Evolutionary conservation across 2,113 vertebrate genomes (phyloP).

Genomic region (Muntiacus muntjak): DNA sequence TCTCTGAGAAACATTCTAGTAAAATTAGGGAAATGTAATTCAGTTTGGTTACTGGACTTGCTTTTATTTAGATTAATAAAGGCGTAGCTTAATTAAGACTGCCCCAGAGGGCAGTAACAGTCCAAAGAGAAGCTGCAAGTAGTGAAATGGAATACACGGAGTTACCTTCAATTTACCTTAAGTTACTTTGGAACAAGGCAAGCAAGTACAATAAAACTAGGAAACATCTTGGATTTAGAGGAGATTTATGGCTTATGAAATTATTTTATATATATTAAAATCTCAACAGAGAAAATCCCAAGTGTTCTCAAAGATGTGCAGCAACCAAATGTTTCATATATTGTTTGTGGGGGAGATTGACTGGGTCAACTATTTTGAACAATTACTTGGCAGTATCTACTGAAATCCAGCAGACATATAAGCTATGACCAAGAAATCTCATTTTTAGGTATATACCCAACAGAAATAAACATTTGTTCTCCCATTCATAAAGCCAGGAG

Average conservation of each 20-base stretch:
- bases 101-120: neutral
- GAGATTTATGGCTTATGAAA: neutral
- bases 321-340: neutral
- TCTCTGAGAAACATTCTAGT: slow-evolving; percentile 38
- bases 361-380: neutral
- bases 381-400: neutral
- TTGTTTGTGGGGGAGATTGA: neutral
- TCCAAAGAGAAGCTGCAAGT: neutral
- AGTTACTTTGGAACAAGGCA: neutral
- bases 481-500: neutral
- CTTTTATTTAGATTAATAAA: slow-evolving; percentile 19
- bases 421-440: neutral
- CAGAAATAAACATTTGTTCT: neutral
- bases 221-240: neutral
- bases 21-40: slow-evolving; percentile 19
- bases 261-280: neutral
- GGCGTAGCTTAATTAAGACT: neutral
- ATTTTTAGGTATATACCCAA: neutral
- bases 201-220: neutral
- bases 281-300: neutral
- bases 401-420: neutral
- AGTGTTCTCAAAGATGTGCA: neutral
- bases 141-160: neutral
- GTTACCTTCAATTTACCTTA: neutral
- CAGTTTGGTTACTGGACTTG: neutral